phyloP scores from a whole-genome alignment of 1,140 invertebrate species.

The Heliconius melpomene region DNA sequence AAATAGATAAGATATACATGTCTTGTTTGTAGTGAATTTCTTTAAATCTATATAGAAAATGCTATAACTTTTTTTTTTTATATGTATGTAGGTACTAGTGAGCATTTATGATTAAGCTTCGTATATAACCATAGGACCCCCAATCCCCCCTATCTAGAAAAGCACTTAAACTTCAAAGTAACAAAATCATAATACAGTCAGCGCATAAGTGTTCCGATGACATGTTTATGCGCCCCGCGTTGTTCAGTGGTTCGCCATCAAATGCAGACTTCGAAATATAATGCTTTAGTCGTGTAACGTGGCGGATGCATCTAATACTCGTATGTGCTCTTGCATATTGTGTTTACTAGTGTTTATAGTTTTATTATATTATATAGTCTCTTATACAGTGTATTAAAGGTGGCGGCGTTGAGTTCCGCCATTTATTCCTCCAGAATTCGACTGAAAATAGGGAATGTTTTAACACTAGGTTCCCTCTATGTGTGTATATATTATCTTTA shows the following conservation, averaged over 20 bases:
- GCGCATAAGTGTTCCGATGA: constrained; percentile 43
- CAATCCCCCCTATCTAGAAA: background rate
- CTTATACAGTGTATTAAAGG: no score
- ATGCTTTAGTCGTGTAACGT: background rate
- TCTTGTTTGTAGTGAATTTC: no score
- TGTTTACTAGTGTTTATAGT: background rate
- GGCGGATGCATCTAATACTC: background rate
- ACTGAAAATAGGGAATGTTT: no score
- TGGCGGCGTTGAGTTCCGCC: no score
- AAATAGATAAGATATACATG: no score
- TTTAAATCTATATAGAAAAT: no score
- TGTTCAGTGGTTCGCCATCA: constrained; percentile 43
- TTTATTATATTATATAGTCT: no score
- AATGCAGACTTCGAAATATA: background rate
- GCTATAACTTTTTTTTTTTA: no score
- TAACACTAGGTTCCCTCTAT: no score
- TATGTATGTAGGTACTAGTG: no score
- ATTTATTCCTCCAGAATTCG: no score
- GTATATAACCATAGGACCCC: background rate
- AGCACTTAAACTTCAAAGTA: constrained; percentile 13
- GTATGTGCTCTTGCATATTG: background rate
- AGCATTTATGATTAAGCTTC: background rate
- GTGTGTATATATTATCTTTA: background rate
- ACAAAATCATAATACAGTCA: constrained; percentile 18
- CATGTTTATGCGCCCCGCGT: constrained; percentile 39